Evolutionary conservation across 1,140 invertebrate species (phyloP).

Genomic region (Zaprionus nigranus): DNA sequence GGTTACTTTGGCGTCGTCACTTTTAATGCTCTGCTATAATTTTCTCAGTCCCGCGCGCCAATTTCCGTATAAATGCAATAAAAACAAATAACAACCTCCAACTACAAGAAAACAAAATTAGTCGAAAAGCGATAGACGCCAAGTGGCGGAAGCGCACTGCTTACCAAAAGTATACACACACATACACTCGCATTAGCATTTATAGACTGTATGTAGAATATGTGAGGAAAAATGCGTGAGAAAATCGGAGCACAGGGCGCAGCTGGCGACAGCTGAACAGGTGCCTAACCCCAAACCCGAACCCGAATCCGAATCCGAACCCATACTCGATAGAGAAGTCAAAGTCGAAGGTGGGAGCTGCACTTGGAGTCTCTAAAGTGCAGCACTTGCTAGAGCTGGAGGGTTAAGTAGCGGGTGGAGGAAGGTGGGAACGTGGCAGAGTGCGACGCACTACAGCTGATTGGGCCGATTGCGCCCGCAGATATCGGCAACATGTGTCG

Average conservation of each 20-base stretch:
- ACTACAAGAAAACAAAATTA: constrained; percentile 80
- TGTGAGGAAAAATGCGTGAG: constrained; percentile 68
- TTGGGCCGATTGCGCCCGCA: constrained; percentile 14
- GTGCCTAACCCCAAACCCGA: background rate
- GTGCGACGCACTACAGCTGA: constrained; percentile 4
- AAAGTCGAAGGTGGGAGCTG: background rate
- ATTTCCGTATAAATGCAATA: constrained; percentile 83
- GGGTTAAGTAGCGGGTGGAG: background rate
- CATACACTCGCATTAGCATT: background rate
- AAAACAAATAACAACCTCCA: constrained; percentile 80
- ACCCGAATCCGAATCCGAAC: background rate
- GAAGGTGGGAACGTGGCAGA: background rate
- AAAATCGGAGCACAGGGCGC: constrained; percentile 59
- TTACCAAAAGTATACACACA: constrained; percentile 23
- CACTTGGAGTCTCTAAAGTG: background rate
- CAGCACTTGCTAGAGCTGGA: background rate
- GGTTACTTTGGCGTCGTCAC: constrained; percentile 14
- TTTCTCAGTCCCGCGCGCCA: constrained; percentile 61
- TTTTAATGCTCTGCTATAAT: constrained; percentile 71
- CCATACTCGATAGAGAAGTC: background rate
- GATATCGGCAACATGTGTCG: constrained; percentile 11
- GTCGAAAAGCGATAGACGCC: constrained; percentile 64
- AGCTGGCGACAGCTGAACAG: constrained; percentile 46
- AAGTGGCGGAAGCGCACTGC: constrained; percentile 66
- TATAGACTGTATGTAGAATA: constrained; percentile 10